These are phyloP conservation scores for Escarpia spicata DNA, from an alignment of 2,888 invertebrate species.

Conservation along the genomic window DNA sequence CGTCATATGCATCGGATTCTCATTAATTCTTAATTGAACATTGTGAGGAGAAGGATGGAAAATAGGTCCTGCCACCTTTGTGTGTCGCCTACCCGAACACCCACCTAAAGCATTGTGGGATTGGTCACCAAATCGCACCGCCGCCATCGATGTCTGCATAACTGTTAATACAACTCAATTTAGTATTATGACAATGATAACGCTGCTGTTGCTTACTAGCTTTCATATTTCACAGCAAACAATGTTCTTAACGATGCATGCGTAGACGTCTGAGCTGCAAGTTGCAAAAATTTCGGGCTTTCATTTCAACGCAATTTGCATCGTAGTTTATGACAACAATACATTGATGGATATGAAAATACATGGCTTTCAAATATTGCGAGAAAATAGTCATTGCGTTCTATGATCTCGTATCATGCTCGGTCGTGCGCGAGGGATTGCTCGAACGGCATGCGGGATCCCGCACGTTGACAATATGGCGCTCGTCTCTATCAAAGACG, in stretches of 20 bases:
- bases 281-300: background rate
- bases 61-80: too few relatives aligned
- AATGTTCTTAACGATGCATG: background rate
- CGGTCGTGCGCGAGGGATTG: slow-evolving; percentile 5
- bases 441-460: background rate
- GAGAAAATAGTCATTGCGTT: background rate
- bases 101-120: too few relatives aligned
- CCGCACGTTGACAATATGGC: background rate
- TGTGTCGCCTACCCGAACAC: too few relatives aligned
- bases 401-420: background rate
- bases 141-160: too few relatives aligned
- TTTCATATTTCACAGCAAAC: background rate
- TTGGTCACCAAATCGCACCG: too few relatives aligned
- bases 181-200: background rate
- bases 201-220: background rate
- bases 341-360: background rate
- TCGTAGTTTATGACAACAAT: background rate
- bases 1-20: too few relatives aligned
- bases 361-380: background rate
- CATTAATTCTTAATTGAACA: too few relatives aligned
- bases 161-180: too few relatives aligned
- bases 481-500: slow-evolving; percentile 10
- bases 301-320: background rate
- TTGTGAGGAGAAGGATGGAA: too few relatives aligned
- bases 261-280: too few relatives aligned